These are phyloP conservation scores for Neolamprologus sp. DNA, from an alignment of 2,113 vertebrate genomes.

Conservation along the genomic window DNA sequence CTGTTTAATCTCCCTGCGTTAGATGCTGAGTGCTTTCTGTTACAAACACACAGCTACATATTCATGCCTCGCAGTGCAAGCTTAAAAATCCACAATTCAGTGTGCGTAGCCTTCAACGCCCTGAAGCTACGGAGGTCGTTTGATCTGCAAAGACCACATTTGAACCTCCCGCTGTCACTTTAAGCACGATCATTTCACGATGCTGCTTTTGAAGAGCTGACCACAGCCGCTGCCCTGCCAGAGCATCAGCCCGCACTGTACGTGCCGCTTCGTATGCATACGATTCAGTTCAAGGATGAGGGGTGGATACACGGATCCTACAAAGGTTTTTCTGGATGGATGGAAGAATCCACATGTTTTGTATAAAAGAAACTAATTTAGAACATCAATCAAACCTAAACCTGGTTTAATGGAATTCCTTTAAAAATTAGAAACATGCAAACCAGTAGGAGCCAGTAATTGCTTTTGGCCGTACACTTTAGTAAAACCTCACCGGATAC, in stretches of 20 bases:
- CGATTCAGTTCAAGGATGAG: background rate
- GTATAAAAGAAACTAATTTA: background rate
- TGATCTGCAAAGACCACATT: slow-evolving; percentile 19
- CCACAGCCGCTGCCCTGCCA: slow-evolving; percentile 2
- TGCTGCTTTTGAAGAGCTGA: slow-evolving; percentile 11
- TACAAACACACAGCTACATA: background rate
- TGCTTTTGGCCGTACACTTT: background rate
- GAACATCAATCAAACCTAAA: background rate
- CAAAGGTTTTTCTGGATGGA: background rate
- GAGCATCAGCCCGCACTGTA: background rate
- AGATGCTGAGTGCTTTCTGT: background rate
- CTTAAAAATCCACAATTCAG: background rate
- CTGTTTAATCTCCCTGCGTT: background rate
- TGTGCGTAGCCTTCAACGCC: background rate
- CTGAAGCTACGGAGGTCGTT: background rate
- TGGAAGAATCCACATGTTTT: background rate
- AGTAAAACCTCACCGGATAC: background rate
- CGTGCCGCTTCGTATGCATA: background rate
- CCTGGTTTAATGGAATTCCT: background rate
- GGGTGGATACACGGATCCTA: background rate
- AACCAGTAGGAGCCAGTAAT: background rate
- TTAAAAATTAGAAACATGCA: background rate
- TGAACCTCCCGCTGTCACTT: slow-evolving; percentile 12
- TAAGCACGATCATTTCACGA: background rate
- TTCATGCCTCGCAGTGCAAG: background rate